Evolutionary conservation across 2,113 vertebrate species (phyloP), one percentile per base, ranked within the genome.

Genomic region (Paradoxurus hermaphroditus): DNA sequence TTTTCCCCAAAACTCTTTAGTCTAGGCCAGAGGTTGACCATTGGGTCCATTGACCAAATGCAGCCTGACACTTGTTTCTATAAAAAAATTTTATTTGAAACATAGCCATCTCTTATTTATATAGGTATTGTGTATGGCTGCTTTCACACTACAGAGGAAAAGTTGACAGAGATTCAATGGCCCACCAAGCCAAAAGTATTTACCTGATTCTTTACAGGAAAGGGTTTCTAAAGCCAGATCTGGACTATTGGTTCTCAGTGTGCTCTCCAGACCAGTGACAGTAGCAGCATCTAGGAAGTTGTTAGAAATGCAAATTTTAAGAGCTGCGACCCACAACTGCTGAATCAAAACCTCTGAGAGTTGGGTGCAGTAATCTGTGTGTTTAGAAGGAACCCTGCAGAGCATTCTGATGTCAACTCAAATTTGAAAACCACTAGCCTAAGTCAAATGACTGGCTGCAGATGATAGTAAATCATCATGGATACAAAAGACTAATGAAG

Each of bases 41-140:
- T 46, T 92, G 7, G 11, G 7, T 62, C 46, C 49, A 51, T 21
- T 70, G n/a, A 56, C 51, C 34, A 92, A 95, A 62, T 82, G 16
- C 25, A 88, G 13, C 4, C 77, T 89, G n/a, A 63, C 2, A 34
- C 9, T 56, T 91, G 1, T 93, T 97, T 79, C 62, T 36, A 3
- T 86, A 65, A 86, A 59, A 92, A 65, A 86, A 92, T 67, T 68
- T 53, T 49, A 96, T 49, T 73, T 84, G 63, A 96, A 96, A 95
- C 10, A 91, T 13, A 79, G 51, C 10, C 39, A 90, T 78, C 15
- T 63, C 1, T 7, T 83, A 36, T 56, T 95, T 62, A 34, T 51
- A 59, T 79, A 62, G 16, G 15, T 44, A 65, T 77, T 82, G 5
- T 51, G 1, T 41, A 51, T 19, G 81, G 7, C n/a, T 91, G 44